phyloP scores from a whole-genome alignment of 2,888 invertebrate species.

The Muscina levida region DNA sequence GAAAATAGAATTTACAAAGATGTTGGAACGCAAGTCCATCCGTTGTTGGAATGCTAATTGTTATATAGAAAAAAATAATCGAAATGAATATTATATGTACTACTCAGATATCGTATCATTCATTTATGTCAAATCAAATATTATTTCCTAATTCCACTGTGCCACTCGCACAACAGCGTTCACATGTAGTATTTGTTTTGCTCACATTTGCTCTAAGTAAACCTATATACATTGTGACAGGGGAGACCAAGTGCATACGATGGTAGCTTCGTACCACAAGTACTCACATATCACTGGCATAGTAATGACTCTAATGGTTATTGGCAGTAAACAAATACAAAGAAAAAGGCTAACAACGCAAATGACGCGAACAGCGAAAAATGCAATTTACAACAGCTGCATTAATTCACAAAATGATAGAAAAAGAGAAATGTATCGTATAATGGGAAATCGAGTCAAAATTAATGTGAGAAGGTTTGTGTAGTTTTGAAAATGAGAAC shows the following conservation, averaged over 20 bases:
- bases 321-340: conserved; percentile 55
- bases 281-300: neutral
- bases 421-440: no score
- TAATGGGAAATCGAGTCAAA: no score
- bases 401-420: conserved; percentile 53
- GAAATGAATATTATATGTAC: no score
- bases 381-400: conserved; percentile 64
- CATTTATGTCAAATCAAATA: no score
- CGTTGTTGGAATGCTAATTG: no score
- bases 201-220: neutral
- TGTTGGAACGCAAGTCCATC: no score
- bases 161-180: neutral
- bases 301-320: conserved; percentile 52
- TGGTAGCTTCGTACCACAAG: neutral
- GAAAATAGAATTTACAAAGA: no score
- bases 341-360: conserved; percentile 34
- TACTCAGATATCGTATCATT: no score
- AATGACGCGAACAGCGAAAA: conserved; percentile 38
- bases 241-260: no score
- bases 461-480: no score
- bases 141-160: neutral
- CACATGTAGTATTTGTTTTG: neutral
- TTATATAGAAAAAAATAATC: no score
- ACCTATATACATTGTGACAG: neutral
- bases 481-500: no score